These are phyloP conservation scores for Stegophylla sp. DNA, from an alignment of 2,888 invertebrate species.

Conservation along the genomic window DNA sequence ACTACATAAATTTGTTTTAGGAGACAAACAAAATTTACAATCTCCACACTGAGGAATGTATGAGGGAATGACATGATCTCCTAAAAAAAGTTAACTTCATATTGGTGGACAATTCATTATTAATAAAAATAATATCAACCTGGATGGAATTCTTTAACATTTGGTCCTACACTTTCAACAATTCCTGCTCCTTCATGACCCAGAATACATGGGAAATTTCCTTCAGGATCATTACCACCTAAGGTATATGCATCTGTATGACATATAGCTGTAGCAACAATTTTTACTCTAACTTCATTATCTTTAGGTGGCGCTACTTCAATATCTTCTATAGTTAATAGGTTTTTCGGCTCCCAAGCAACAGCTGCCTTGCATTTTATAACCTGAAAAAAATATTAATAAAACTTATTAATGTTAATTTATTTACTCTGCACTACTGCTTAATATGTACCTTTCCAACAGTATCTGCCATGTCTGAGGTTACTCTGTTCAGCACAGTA, in stretches of 20 bases:
- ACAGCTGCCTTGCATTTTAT: conserved; percentile 95
- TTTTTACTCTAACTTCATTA: conserved; percentile 86
- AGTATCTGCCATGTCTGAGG: conserved; percentile 38
- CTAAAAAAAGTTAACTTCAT: conserved; percentile 65
- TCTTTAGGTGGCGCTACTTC: conserved; percentile 93
- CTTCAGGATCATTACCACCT: conserved; percentile 88
- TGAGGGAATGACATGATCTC: conserved; percentile 95
- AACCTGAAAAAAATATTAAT: conserved; percentile 67
- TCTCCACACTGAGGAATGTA: conserved; percentile 96
- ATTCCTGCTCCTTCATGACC: conserved; percentile 89
- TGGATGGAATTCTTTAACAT: conserved; percentile 60
- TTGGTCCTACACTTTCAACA: conserved; percentile 63
- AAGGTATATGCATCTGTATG: conserved; percentile 93
- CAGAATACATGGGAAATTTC: conserved; percentile 87
- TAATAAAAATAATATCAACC: conserved; percentile 33
- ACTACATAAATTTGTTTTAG: conserved; percentile 96
- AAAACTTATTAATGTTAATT: neutral
- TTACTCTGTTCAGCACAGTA: no score
- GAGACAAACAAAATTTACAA: conserved; percentile 94
- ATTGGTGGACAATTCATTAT: neutral
- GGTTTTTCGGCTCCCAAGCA: conserved; percentile 92
- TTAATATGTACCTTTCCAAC: conserved; percentile 37
- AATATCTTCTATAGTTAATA: conserved; percentile 86
- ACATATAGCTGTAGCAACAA: conserved; percentile 83
- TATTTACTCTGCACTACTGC: neutral